These are phyloP conservation scores for Caenorhabditis zanzibari DNA, from an alignment of 2,888 invertebrate genomes.

Conservation along the genomic window DNA sequence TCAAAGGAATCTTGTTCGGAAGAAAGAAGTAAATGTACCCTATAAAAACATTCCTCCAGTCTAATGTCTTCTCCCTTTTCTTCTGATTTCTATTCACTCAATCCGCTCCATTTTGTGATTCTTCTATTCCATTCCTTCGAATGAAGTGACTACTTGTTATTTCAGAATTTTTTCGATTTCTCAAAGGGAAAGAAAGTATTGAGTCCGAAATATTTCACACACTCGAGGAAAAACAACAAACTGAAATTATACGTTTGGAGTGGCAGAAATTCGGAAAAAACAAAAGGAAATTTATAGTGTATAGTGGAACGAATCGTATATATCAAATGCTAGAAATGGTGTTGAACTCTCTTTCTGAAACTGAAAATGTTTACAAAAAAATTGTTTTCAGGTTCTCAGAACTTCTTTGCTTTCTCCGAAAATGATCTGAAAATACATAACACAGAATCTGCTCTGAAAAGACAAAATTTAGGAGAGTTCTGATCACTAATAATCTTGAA, in stretches of 20 bases:
- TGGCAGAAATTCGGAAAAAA: background rate
- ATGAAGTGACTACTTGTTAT: conserved; percentile 58
- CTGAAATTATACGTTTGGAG: background rate
- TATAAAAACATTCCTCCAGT: background rate
- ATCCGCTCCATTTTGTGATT: conserved; percentile 43
- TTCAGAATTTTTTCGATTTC: background rate
- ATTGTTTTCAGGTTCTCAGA: no score
- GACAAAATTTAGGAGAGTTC: no score
- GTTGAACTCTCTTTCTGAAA: no score
- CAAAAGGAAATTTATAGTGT: background rate
- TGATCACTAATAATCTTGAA: no score
- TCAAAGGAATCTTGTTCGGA: conserved; percentile 67
- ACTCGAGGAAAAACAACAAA: background rate
- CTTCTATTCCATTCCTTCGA: conserved; percentile 23
- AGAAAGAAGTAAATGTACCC: conserved; percentile 47
- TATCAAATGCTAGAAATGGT: no score
- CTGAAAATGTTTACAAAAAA: no score
- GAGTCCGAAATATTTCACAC: background rate
- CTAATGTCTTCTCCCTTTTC: background rate
- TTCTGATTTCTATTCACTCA: background rate
- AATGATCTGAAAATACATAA: no score
- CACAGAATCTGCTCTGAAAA: no score
- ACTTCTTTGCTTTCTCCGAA: no score
- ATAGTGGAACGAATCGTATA: no score
- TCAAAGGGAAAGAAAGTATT: background rate